Conservation (phyloP, 2,113 vertebrate species). For the Pterocles orientalis region DNA sequence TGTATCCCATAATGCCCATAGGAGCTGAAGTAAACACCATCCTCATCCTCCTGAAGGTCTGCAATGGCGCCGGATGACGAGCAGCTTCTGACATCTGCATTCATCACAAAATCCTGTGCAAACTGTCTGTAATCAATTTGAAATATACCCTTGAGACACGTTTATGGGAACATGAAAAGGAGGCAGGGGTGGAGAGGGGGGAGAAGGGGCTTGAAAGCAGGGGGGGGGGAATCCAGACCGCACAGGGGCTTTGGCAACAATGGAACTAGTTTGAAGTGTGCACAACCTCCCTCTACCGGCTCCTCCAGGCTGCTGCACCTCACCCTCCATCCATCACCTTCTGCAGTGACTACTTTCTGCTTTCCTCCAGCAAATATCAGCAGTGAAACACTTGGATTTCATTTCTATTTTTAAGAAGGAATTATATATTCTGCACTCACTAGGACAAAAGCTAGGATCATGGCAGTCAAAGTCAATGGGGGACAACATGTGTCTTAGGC, state of each 20-base stretch:
- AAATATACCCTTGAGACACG: conserved; percentile 78
- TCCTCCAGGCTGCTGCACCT: background rate
- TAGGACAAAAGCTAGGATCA: background rate
- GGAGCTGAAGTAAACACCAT: conserved; percentile 95
- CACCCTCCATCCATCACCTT: background rate
- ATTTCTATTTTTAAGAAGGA: background rate
- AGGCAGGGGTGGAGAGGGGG: background rate
- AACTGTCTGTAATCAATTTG: conserved; percentile 85
- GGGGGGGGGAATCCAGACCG: background rate
- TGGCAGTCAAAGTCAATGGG: background rate
- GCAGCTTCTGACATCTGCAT: conserved; percentile 74
- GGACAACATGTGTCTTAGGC: rapidly evolving
- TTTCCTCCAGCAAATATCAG: background rate
- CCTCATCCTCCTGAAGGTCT: conserved; percentile 89
- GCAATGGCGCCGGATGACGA: conserved; percentile 70
- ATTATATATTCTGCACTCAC: rapidly evolving
- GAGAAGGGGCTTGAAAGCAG: background rate
- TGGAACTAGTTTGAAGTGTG: background rate
- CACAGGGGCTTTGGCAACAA: conserved; percentile 24
- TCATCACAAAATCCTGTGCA: conserved; percentile 91
- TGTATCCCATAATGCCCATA: conserved; percentile 96
- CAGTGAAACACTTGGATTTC: rapidly evolving
- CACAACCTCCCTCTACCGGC: conserved; percentile 84
- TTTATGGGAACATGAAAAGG: conserved; percentile 57
- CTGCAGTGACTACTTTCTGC: background rate